These are phyloP conservation scores for Willowsia nigromaculata DNA, from an alignment of 2,888 invertebrate genomes.

Conservation along the genomic window DNA sequence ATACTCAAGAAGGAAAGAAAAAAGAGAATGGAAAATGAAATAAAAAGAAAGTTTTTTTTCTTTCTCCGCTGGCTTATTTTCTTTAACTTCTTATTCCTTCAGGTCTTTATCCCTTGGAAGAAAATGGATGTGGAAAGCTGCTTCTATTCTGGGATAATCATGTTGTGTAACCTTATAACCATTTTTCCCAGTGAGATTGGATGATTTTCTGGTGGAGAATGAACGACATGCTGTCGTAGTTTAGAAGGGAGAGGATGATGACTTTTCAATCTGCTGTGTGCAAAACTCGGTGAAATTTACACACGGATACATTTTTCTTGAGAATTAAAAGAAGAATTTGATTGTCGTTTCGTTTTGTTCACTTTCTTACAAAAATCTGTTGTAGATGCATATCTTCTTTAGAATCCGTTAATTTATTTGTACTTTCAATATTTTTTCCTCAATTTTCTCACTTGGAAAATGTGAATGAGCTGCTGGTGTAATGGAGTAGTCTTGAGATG, in stretches of 20 bases:
- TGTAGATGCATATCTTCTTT: neutral
- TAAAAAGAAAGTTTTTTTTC: constrained; percentile 3
- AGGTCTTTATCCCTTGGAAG: neutral
- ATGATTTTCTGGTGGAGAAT: neutral
- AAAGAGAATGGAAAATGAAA: neutral
- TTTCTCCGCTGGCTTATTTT: neutral
- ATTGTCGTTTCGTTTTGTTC: neutral
- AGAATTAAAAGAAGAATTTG: neutral
- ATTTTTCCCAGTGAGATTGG: neutral
- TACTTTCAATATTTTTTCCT: neutral
- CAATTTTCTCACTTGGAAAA: constrained; percentile 59
- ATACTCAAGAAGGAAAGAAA: no score
- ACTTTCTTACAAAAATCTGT: neutral
- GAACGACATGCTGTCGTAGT: neutral
- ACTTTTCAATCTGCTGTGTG: constrained; percentile 1
- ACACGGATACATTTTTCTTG: neutral
- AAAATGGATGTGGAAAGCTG: neutral
- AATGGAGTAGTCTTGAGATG: neutral
- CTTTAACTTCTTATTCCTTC: neutral
- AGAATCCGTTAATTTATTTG: no score
- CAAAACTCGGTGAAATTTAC: neutral
- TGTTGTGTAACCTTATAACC: neutral
- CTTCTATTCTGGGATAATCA: neutral
- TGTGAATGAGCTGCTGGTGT: neutral
- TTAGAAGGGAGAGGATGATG: neutral